Percentiles rank a stretch among this genome's conserved stretches.
Conservation (phyloP, 2,113 vertebrate species). For the Neotoma lepida region DNA sequence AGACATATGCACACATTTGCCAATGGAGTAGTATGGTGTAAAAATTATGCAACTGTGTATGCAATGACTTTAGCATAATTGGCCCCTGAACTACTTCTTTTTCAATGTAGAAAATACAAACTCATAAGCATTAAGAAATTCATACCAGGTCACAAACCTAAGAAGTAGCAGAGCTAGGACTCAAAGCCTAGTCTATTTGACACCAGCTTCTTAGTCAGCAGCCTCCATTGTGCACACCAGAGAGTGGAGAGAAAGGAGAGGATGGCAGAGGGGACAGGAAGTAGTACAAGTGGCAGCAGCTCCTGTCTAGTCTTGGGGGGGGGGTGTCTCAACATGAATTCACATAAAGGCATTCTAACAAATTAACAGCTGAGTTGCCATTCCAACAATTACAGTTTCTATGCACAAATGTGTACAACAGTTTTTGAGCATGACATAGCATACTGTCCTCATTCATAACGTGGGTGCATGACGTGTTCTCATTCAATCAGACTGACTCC, state of each 20-base stretch:
- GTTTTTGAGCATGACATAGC: background rate
- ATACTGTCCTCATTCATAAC: background rate
- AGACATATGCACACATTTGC: background rate
- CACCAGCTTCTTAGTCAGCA: background rate
- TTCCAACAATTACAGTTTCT: background rate
- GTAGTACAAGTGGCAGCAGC: background rate
- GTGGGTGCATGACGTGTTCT: background rate
- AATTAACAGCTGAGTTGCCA: background rate
- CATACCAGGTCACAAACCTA: background rate
- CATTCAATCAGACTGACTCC: background rate
- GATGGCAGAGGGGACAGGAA: no score
- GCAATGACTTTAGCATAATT: background rate
- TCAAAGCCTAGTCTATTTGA: background rate
- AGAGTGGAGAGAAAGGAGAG: background rate
- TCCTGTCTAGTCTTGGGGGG: background rate
- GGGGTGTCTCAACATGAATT: background rate
- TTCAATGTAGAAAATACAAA: slow-evolving; percentile 26
- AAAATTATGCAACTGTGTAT: background rate
- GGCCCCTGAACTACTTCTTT: background rate
- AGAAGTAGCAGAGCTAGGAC: background rate
- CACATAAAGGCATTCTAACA: background rate
- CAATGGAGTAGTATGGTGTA: background rate
- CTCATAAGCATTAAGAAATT: background rate
- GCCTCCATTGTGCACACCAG: background rate
- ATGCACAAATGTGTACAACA: background rate